Base-by-base conservation (phyloP, 2,113 vertebrate species). In the Entelurus aequoreus region DNA sequence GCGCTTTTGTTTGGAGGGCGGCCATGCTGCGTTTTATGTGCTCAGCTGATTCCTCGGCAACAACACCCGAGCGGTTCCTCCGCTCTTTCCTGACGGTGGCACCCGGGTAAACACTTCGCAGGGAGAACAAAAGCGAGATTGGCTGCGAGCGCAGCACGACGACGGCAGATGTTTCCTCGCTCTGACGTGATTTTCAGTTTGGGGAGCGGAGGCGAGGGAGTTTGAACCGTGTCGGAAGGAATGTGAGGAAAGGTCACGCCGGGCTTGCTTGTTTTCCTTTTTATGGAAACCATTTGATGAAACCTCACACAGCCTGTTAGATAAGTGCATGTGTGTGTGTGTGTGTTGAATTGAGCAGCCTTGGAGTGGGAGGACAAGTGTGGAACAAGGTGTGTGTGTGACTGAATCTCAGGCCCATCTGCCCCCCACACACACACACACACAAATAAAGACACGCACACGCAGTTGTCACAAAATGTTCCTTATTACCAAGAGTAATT, bases 301-400 rank as follows among this genome's bases (percentile, higher is more conserved):
- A 49, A 9, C 13, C n/a, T 47, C 5, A 35, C 44, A 6, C 6
- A n/a, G 8, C 28, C 15, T 15, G 8, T 50, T n/a, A 36, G 15
- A 48, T 50, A 37, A 52, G 68, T 37, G n/a, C 46, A 38, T 42
- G 60, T 46, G 52, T 48, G 58, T 46, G 47, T n/a, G 44, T 42
- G 66, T 37, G 35, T 35, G 53, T 13, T 64, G 70, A 63, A 63
- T 8, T 65, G 76, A 80, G 79, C 79, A 84, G 82, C 82, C 74
- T 70, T 72, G 68, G 65, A 80, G 82, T 84, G 66, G 82, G 79
- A 82, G 76, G 72, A 76, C 16, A 35, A 78, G 65, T 66, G 74
- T 71, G 58, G 66, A 69, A 78, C 55, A 56, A 54, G 53, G 62
- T 72, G 71, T 55, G 63, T 76, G 42, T 14, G 16, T 15, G 57